These are phyloP conservation scores for Lasioglossum zephyrum DNA, from an alignment of 2,888 invertebrate species.

Conservation along the genomic window DNA sequence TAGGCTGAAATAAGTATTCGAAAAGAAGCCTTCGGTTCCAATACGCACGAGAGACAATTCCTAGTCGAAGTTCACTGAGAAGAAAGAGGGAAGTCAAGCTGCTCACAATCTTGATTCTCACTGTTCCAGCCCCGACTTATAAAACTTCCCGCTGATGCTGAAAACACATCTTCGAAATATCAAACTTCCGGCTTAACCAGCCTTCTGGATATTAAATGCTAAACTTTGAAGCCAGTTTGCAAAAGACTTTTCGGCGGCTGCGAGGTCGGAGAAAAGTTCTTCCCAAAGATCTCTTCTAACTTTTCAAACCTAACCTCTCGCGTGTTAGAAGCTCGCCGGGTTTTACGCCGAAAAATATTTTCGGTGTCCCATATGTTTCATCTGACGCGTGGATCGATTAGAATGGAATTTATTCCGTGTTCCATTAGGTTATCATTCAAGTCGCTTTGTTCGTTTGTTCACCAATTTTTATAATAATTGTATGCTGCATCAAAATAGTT, in stretches of 20 bases:
- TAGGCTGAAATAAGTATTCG: not conserved
- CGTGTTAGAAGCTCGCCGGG: not conserved
- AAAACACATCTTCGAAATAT: conserved; percentile 14
- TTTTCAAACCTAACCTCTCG: not conserved
- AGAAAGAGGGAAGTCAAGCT: not conserved
- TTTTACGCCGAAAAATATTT: not conserved
- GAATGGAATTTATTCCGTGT: not conserved
- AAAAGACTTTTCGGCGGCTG: not conserved
- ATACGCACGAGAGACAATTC: not conserved
- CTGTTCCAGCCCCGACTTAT: not conserved
- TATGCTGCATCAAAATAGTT: not conserved
- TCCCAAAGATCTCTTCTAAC: not conserved
- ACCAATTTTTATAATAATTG: not conserved
- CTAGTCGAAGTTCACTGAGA: not conserved
- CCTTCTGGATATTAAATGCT: conserved; percentile 13
- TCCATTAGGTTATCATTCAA: not conserved
- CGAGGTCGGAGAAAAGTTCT: not conserved
- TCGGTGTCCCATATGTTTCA: not conserved
- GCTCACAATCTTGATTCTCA: not conserved
- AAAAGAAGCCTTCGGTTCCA: not conserved
- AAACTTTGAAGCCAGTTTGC: not conserved
- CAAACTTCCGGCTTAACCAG: conserved; percentile 3
- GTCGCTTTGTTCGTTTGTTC: not conserved
- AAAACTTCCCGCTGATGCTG: conserved; percentile 3
- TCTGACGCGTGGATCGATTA: not conserved